Base-by-base conservation (phyloP, 2,113 vertebrate species). In the Malurus melanocephalus region DNA sequence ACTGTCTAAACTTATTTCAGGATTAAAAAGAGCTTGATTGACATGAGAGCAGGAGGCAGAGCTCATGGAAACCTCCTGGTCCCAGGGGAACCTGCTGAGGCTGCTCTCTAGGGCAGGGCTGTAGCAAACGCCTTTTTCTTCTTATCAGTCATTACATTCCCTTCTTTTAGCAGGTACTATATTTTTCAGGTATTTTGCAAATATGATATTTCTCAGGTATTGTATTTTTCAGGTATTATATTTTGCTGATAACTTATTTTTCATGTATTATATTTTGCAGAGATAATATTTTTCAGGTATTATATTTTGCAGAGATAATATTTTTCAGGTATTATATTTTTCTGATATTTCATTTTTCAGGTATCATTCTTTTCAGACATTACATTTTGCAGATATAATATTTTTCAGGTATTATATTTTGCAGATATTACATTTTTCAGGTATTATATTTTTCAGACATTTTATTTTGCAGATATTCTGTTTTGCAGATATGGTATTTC, bases 1-100 rank as follows among this genome's bases (percentile, higher is more conserved):
- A 14, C 53, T 90, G 77, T 68, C 79, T 91, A 57, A 57, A 87
- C 61, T 92, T 81, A 32, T 48, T 61, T 40, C 33, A 62, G 68
- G 79, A 75, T 79, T 20, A 94, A 90, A 90, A 88, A 43, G 60
- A 61, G 59, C 59, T 87, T 87, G 77, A 93, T 42, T 66, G 88
- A 87, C 16, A 3, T 23, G 26, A 88, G 62, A 60, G 81, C 51
- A 28, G 45, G 73, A 91, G 69, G 30, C 75, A 59, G 59, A 83
- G 16, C 45, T 20, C 26, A 28, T 21, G 85, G 84, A 94, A 78
- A 82, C 78, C 75, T 92, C 18, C 42, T 76, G 68, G 65, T 91
- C 88, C 61, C 92, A 91, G 65, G 82, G 61, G 62, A 45, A 75
- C 35, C 65, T 87, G 85, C 75, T 87, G 56, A 2, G 15, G n/a